Percentiles rank a stretch among this genome's conserved stretches.
Conservation (phyloP, 2,113 vertebrate genomes). For the Campylomormyrus numenius region DNA sequence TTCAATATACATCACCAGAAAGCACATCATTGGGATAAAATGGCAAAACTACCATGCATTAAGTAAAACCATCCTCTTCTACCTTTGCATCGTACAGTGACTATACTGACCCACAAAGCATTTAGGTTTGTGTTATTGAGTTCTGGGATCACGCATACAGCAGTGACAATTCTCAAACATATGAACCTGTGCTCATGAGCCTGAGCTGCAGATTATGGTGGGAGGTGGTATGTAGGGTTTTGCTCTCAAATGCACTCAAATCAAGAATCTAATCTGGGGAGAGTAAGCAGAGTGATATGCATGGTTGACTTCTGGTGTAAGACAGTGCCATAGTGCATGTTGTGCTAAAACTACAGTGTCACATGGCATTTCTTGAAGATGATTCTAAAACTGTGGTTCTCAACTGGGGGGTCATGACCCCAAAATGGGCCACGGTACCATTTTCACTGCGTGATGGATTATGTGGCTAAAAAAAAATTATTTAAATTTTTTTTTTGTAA, state of each 20-base stretch:
- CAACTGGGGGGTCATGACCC: neutral
- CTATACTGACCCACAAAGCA: constrained; percentile 36
- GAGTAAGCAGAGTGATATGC: neutral
- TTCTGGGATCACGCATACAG: neutral
- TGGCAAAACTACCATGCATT: constrained; percentile 49
- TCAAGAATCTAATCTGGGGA: neutral
- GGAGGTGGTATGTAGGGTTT: neutral
- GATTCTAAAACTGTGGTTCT: neutral
- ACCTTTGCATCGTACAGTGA: constrained; percentile 50
- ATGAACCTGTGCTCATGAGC: constrained; percentile 55
- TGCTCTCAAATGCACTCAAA: neutral
- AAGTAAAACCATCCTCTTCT: constrained; percentile 29
- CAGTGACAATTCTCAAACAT: constrained; percentile 31
- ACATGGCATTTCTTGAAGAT: neutral
- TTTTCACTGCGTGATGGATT: neutral
- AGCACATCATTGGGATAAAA: constrained; percentile 49
- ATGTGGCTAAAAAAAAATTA: neutral
- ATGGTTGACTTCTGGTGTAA: neutral
- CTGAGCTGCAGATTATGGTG: constrained; percentile 58
- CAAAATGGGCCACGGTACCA: neutral
- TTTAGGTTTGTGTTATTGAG: constrained; percentile 35
- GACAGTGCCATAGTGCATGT: neutral
- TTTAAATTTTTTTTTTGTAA: neutral
- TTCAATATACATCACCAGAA: constrained; percentile 31
- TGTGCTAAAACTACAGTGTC: neutral